A percentile compares a stretch with the other conserved stretches of the same genome.
phyloP scores from a whole-genome alignment of 1,140 invertebrate genomes.

The Piezodorus guildinii region DNA sequence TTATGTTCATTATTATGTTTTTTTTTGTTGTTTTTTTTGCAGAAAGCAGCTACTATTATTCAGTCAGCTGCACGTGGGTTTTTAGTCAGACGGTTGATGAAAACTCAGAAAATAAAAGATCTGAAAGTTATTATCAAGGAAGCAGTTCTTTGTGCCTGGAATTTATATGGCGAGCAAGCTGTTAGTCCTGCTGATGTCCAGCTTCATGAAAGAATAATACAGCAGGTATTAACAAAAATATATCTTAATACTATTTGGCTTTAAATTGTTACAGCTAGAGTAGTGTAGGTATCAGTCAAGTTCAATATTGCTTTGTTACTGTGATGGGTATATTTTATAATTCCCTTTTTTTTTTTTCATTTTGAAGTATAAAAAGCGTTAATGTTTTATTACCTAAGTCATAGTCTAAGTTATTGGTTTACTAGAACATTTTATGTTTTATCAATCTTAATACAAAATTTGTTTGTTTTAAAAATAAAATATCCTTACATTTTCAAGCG shows the following conservation, averaged over 20 bases:
- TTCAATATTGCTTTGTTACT: background rate
- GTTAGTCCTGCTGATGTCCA: conserved; percentile 19
- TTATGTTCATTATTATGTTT: background rate
- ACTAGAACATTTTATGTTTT: too few species aligned
- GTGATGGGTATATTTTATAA: background rate
- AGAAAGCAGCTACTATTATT: conserved; percentile 21
- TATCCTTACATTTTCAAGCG: too few species aligned
- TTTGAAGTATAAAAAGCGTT: too few species aligned
- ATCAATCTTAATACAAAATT: too few species aligned
- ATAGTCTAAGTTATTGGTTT: too few species aligned
- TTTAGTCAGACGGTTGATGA: conserved; percentile 20
- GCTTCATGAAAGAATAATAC: conserved; percentile 16
- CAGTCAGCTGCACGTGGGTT: conserved; percentile 20
- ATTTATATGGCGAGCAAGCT: conserved; percentile 15
- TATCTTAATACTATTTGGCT: background rate
- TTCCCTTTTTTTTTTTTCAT: too few species aligned
- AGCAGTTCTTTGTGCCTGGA: conserved; percentile 20
- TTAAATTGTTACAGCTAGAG: background rate
- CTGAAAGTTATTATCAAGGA: conserved; percentile 22
- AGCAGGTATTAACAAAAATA: conserved; percentile 15
- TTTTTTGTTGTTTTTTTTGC: background rate
- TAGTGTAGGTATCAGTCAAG: background rate
- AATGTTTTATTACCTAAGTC: too few species aligned
- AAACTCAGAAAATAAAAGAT: conserved; percentile 19
- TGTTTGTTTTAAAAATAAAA: too few species aligned